phyloP scores from a whole-genome alignment of 2,113 vertebrate species.

The Fukomys damarensis region DNA sequence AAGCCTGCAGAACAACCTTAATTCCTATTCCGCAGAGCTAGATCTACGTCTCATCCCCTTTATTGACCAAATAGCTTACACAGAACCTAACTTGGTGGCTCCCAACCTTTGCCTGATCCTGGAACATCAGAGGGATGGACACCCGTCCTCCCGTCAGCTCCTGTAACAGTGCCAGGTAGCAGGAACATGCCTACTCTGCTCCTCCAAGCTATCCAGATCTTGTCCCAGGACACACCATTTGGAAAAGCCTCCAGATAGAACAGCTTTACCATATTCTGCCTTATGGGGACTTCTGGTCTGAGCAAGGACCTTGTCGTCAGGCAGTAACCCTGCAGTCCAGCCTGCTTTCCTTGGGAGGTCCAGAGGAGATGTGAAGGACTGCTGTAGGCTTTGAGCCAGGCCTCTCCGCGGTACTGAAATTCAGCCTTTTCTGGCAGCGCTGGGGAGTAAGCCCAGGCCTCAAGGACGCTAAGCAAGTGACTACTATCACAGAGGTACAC shows the following conservation, averaged over 20 bases:
- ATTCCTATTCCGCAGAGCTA: background rate
- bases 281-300: background rate
- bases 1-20: background rate
- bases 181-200: background rate
- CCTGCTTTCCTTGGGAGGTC: background rate
- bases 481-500: too few relatives aligned
- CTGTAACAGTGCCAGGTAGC: background rate
- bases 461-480: too few relatives aligned
- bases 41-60: background rate
- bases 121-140: background rate
- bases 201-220: background rate
- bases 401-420: background rate
- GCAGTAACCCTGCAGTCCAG: background rate
- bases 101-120: conserved; percentile 2
- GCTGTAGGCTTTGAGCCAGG: background rate
- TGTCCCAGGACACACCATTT: background rate
- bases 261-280: background rate
- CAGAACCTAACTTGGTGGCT: background rate
- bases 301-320: background rate
- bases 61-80: background rate
- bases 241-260: background rate
- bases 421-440: background rate
- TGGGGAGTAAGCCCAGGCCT: too few relatives aligned
- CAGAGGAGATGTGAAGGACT: background rate
- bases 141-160: background rate